Evolutionary conservation across 2,113 vertebrate species (phyloP).

Genomic region (Gobio gobio): DNA sequence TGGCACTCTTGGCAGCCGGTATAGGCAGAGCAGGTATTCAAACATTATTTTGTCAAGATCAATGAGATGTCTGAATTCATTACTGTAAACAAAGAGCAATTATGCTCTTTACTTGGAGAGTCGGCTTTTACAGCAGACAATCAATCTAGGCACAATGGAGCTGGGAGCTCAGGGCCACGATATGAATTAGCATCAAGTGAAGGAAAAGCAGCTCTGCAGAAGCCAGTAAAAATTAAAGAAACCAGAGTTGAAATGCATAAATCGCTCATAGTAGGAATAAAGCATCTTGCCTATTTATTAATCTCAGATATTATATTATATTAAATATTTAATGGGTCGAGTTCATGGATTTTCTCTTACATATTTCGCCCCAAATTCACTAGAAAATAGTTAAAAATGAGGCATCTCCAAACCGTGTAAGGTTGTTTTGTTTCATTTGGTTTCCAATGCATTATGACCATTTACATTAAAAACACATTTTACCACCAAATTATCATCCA

Average conservation of each 20-base stretch:
- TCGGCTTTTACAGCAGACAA: slow-evolving; percentile 53
- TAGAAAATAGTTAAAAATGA: background rate
- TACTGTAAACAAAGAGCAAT: slow-evolving; percentile 62
- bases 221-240: slow-evolving; percentile 35
- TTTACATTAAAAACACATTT: too few relatives aligned
- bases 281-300: background rate
- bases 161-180: slow-evolving; percentile 49
- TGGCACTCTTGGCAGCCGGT: background rate
- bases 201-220: slow-evolving; percentile 46
- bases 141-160: slow-evolving; percentile 56
- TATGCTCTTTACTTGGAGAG: slow-evolving; percentile 58
- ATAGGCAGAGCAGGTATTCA: slow-evolving; percentile 27
- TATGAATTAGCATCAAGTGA: slow-evolving; percentile 59
- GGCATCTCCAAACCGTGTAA: too few relatives aligned
- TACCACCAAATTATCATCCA: too few relatives aligned
- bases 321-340: background rate
- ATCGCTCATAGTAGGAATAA: background rate
- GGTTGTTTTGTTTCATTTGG: too few relatives aligned
- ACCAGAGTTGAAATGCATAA: slow-evolving; percentile 13
- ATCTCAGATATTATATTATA: background rate
- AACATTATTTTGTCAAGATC: slow-evolving; percentile 57
- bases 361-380: background rate
- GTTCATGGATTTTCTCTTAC: background rate
- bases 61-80: slow-evolving; percentile 60
- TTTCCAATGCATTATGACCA: too few relatives aligned